Evolutionary conservation across 2,888 invertebrate species (phyloP), one percentile per base, ranked within the genome.

Genomic region (Tineola bisselliella): DNA sequence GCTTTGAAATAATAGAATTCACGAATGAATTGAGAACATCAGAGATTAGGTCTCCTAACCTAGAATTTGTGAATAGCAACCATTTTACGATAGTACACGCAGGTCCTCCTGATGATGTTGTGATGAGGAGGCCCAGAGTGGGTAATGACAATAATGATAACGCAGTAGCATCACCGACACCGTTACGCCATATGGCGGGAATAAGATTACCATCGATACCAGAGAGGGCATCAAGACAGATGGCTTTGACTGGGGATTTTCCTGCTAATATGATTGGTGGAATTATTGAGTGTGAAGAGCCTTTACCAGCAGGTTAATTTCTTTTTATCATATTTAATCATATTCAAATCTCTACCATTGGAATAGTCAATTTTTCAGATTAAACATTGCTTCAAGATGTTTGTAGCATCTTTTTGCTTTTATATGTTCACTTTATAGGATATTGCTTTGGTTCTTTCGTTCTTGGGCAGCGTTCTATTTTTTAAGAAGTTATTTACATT

Each of bases 151-250:
- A 81, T 62, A 84, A 84, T 64, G 87, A 87, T 63, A 84, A 84
- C 61, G 77, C 81, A 3, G 74, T 83, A n/a, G 88, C 89, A 57
- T 89, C 90, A 13, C 88, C 90, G 8, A 83, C 91, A 61, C 91
- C 91, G 30, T 73, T 92, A 65, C 83, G 92, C 63, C 92, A 93
- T 71, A 88, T 92, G 71, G 90, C 91, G 44, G 92, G 92, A 58
- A 92, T 94, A 4, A 86, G 94, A 61, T 78, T 95, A 68, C 94
- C 95, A 0, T 94, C 94, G 19, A 94, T 95, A 68, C 94, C 94
- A 0, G 94, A 94, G 74, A 88, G 94, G 64, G 90, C 90, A 1
- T 86, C 87, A 11, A 68, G 88, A 66, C 80, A 89, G 76, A 79
- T 89, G 88, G 81, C 90, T 70, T 69, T 87, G 76, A 77, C 89